Percentiles rank a stretch among this genome's conserved stretches.
Evolutionary conservation across 2,113 vertebrate genomes (phyloP).

Genomic region (Microtus pennsylvanicus): DNA sequence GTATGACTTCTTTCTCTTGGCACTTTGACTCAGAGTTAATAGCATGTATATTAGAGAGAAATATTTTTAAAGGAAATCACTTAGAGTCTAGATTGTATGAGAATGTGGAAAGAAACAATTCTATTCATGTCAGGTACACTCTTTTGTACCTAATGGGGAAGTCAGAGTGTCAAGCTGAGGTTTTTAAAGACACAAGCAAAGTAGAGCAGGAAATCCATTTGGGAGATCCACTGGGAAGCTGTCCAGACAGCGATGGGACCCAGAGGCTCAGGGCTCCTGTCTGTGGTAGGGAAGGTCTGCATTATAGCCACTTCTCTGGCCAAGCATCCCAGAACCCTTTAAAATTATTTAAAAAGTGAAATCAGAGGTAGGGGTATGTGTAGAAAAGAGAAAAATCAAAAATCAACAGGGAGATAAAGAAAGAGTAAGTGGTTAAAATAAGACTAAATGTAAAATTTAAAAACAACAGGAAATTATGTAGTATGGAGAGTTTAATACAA

Average conservation of each 20-base stretch:
- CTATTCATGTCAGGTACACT: neutral
- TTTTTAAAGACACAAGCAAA: conserved; percentile 17
- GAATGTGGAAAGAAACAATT: neutral
- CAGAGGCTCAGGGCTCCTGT: neutral
- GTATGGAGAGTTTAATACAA: neutral
- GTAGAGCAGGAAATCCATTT: neutral
- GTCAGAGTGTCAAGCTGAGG: neutral
- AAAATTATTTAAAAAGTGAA: conserved; percentile 15
- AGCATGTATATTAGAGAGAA: neutral
- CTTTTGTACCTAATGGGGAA: neutral
- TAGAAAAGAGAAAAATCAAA: neutral
- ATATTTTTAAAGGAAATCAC: neutral
- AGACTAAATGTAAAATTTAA: conserved; percentile 1
- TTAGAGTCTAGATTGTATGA: neutral
- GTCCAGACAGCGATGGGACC: neutral
- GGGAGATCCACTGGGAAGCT: neutral
- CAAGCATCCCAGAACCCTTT: neutral
- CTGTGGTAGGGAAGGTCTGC: neutral
- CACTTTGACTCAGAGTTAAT: neutral
- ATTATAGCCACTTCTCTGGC: too few species aligned
- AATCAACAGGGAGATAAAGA: neutral
- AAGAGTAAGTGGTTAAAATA: neutral
- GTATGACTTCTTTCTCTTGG: neutral
- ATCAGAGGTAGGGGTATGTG: accelerated
- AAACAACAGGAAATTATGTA: neutral